Evolutionary conservation across 2,113 vertebrate genomes (phyloP), one percentile per base, ranked within the genome.

Genomic region (Elachura formosa): DNA sequence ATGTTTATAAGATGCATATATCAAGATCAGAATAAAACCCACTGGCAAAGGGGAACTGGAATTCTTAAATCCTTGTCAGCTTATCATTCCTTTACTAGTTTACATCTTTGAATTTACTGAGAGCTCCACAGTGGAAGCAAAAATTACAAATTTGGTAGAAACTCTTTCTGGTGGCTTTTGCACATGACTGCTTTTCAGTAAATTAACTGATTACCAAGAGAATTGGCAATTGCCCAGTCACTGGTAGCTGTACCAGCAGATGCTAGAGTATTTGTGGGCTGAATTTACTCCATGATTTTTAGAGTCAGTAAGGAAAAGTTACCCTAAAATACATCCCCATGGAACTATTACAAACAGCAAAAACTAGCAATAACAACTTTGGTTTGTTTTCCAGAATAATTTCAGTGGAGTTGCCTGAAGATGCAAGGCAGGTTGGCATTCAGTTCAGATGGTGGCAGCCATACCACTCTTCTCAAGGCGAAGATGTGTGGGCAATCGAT

Each of bases 401-500:
- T 86, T 99, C 99, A 1, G 99, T 99, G 66, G 99, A 99, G 90
- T 97, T 99, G 41, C 99, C 99, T 2, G 97, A 99, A 21, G 98
- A 99, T 21, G 99, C 99, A 31, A 99, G 98, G 83, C 99, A 98
- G 66, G 98, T 99, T 69, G 99, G 99, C 38, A 98, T 99, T 84
- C 99, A 99, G 97, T 99, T 99, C 98, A 98, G 99, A 89, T 99
- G 99, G 99, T 99, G 99, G 99, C 99, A 99, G 94, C 99, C 99
- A 0, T 99, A 99, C 84, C 99, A 99, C 76, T 99, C 99, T 12
- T 99, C 99, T 40, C 99, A 98, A 28, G 98, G 98, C 2, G 99
- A 98, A 72, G 99, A 99, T 14, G 99, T 99, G 7, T 99, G 99
- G 99, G 99, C 99, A 1, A 95, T 99, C 19, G 99, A 99, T 97